Evolutionary conservation across 2,888 invertebrate genomes (phyloP), one percentile per base, ranked within the genome.

Genomic region (Physocephala rufipes): DNA sequence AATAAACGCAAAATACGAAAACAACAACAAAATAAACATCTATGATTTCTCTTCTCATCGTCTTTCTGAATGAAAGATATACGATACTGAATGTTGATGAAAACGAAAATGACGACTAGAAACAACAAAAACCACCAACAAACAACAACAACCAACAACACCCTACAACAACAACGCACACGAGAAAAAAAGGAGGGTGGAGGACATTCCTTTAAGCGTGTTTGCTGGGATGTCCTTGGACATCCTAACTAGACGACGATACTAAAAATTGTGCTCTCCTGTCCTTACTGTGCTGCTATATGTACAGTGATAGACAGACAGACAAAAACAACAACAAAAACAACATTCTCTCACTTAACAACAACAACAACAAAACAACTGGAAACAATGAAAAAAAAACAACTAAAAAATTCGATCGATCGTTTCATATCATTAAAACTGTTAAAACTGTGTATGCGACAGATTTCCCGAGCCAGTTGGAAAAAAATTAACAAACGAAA

Each of bases 61-160:
- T 68, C 67, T 68, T 68, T 68, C 67, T 30, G n/a, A n/a, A 59
- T n/a, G 67, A 68, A 68, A 68, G 67, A 45, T 45, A 58, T n/a
- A n/a, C n/a, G n/a, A n/a, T n/a, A 58, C 53, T 26, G 51, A 36
- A 53, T 21, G 53, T 53, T 43, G 4, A 45, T 47, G 19, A 49
- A 65, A 65, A 64, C n/a, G n/a, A n/a, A n/a, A n/a, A n/a, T n/a
- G n/a, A n/a, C n/a, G n/a, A n/a, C n/a, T n/a, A n/a, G n/a, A n/a
- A n/a, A n/a, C n/a, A n/a, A n/a, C n/a, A n/a, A n/a, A n/a, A n/a
- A n/a, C n/a, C n/a, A n/a, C n/a, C n/a, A n/a, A n/a, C n/a, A n/a
- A n/a, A n/a, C n/a, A n/a, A 61, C 13, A 61, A 61, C 30, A 21
- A 61, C 36, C 28, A 61, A 12, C 7, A 36, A 13, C 47, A 15